Evolutionary conservation across 2,888 invertebrate genomes (phyloP), one percentile per base, ranked within the genome.

Genomic region (Erebia epiphron): DNA sequence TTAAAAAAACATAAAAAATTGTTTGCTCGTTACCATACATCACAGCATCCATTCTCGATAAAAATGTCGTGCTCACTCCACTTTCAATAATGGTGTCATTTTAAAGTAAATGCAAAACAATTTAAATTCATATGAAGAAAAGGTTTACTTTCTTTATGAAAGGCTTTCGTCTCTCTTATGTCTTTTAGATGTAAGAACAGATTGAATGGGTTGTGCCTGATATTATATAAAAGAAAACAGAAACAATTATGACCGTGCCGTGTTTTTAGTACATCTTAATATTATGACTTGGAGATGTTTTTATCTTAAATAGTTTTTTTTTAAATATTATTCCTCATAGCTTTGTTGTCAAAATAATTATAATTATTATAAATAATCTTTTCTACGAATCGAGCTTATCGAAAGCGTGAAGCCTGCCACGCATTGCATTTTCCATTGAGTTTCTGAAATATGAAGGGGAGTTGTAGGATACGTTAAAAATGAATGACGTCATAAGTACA

Each of bases 121-220:
- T 54, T 54, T 54, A 18, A 54, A 58, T 58, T 58, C n/a, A 14
- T 58, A 58, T 35, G 57, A 35, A 35, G 35, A 58, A 26, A 21
- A 14, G 10, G 57, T 2, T 35, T 58, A 14, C 35, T 35, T 13
- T 26, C 7, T 13, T 35, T 35, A 8, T 58, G 54, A 54, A 54
- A 18, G 18, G 56, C 16, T 21, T 56, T 35, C 7, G 60, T 54
- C 18, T 61, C 21, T 13, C 16, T 43, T 13, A 46, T 62, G 62
- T 62, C 46, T 49, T 62, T 18, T 49, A 14, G 62, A 14, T 14
- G 62, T 62, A 21, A 49, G 49, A 62, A 49, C 18, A 49, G 49
- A 62, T 62, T 62, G 62, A 49, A 49, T 43, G 18, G 21, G 43
- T 61, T 61, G 61, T 58, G 57, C 43, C 43, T 61, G 60, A 43